Percentiles rank a stretch among this genome's conserved stretches.
These are phyloP conservation scores for Pterocles orientalis DNA, from an alignment of 2,113 vertebrate species.

Conservation along the genomic window DNA sequence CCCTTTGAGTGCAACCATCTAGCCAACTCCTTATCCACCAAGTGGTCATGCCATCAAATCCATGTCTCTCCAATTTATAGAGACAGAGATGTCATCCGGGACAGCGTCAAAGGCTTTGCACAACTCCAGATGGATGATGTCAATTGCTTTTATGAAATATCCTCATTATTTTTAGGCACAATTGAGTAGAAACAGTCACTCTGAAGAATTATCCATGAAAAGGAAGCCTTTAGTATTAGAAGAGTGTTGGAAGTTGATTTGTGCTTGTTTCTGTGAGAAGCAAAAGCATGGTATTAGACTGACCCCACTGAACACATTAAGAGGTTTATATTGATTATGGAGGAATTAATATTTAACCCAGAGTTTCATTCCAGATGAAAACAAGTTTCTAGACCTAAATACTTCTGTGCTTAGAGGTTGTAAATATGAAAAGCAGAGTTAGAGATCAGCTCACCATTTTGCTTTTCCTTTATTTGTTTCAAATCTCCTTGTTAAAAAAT, in stretches of 20 bases:
- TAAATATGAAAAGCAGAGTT: slow-evolving; percentile 61
- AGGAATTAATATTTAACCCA: slow-evolving; percentile 12
- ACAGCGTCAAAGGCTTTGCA: too few relatives aligned
- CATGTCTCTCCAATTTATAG: too few relatives aligned
- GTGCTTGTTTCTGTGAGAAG: slow-evolving; percentile 56
- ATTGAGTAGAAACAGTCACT: slow-evolving; percentile 46
- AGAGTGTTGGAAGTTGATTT: slow-evolving; percentile 44
- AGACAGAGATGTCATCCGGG: too few relatives aligned
- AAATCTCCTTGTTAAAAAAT: slow-evolving; percentile 31
- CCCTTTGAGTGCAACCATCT: too few relatives aligned
- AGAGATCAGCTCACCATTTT: slow-evolving; percentile 27
- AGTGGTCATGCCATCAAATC: too few relatives aligned
- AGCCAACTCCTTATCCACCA: too few relatives aligned
- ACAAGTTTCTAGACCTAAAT: slow-evolving; percentile 47
- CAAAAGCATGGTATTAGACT: neutral
- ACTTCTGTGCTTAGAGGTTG: slow-evolving; percentile 47
- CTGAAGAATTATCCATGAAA: slow-evolving; percentile 42
- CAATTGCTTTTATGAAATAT: neutral
- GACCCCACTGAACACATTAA: neutral
- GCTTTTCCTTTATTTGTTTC: slow-evolving; percentile 55
- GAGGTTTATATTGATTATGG: neutral
- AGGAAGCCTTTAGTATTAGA: slow-evolving; percentile 66
- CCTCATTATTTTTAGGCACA: slow-evolving; percentile 35
- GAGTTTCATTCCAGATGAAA: slow-evolving; percentile 64
- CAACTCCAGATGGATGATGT: too few relatives aligned